A percentile compares a stretch with the other conserved stretches of the same genome.
Conservation (phyloP, 2,888 invertebrate genomes). For the Proisotoma minuta region DNA sequence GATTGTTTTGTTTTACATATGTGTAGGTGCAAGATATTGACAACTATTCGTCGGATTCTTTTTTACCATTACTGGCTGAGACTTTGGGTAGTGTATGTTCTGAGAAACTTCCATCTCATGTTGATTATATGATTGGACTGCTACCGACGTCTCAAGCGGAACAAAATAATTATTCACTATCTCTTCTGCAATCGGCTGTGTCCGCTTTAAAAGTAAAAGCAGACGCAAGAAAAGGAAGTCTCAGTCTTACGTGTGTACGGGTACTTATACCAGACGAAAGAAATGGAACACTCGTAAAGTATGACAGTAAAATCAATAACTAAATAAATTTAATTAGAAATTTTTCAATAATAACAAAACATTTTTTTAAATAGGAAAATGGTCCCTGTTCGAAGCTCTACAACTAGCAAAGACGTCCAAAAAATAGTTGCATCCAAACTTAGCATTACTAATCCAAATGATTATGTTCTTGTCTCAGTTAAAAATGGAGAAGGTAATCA, state of each 20-base stretch:
- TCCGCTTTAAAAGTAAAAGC: constrained; percentile 40
- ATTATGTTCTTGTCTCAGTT: constrained; percentile 85
- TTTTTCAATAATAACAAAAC: too few species aligned
- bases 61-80: constrained; percentile 77
- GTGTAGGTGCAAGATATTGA: constrained; percentile 62
- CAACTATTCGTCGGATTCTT: constrained; percentile 76
- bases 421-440: constrained; percentile 92
- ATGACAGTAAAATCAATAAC: too few species aligned
- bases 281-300: constrained; percentile 74
- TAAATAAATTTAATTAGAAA: background rate
- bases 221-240: constrained; percentile 40
- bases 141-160: constrained; percentile 86
- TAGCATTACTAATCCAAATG: constrained; percentile 91
- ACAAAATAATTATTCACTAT: constrained; percentile 91
- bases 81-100: constrained; percentile 39
- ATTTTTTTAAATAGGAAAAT: too few species aligned
- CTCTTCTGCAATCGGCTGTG: constrained; percentile 86
- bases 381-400: constrained; percentile 86
- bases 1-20: background rate
- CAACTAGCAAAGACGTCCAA: constrained; percentile 87
- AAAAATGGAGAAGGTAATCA: constrained; percentile 79
- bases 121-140: constrained; percentile 91
- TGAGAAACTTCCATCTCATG: constrained; percentile 54
- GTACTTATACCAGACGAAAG: constrained; percentile 89
- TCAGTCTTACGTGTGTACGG: constrained; percentile 40